Evolutionary conservation across 2,797 vertebrate species (phyloP), one percentile per base, ranked within the genome.

Genomic region (Champsocephalus esox): DNA sequence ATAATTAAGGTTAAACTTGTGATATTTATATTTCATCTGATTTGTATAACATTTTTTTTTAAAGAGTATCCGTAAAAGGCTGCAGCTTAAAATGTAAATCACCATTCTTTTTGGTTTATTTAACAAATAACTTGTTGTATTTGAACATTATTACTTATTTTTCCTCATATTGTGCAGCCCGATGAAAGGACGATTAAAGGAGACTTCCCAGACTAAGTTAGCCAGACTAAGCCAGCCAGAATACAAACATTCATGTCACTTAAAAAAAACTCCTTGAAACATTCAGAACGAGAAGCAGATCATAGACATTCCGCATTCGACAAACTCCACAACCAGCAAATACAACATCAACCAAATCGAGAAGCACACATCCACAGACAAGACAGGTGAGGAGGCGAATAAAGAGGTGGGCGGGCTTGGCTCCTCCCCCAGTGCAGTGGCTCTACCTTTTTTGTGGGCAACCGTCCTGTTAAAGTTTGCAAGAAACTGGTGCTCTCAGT

Each of bases 371-470:
- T 90, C 77, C 83, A 94, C 91, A 93, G 79, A 95, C 92, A 90
- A 89, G 87, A 93, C 91, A 88, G 75, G 84, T 86, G 87, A 89
- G 85, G 78, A 90, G 87, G 84, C 68, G 70, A 75, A 72, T 63
- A 78, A 67, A 77, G 81, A 91, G 74, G 87, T 83, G 90, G 89
- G 82, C 62, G 82, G 84, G 87, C 77, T 82, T 69, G 88, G 82
- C 89, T 94, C 92, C 92, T 92, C 88, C 89, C 93, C 92, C 92
- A 92, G 92, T 93, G 93, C 90, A 80, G 89, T 88, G 89, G 97
- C 93, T 97, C 97, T 99, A 99, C 98, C 98, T 99, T 99, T 99
- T 99, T 99, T 92, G 98, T 99, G 95, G 98, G 98, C 93, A 99
- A 99, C 90, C 98, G 97, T 98, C 98, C 98, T 94, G 98, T 99